Conservation (phyloP, 1,140 invertebrate genomes). For the Drosophila pseudoobscura region DNA sequence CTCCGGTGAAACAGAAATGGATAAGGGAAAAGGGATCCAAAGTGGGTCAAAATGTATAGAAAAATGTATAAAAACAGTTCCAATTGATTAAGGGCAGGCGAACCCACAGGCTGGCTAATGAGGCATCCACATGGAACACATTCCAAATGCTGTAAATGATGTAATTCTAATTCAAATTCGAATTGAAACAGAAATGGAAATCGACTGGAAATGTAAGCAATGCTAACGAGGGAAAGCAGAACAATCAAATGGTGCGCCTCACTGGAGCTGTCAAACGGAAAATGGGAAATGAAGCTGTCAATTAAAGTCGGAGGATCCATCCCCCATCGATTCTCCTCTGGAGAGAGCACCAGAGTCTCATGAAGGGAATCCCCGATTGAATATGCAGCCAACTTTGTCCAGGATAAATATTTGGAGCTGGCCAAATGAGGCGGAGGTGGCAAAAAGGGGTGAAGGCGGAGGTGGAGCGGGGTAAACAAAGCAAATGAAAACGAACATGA, state of each 20-base stretch:
- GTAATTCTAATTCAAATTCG: slow-evolving; percentile 10
- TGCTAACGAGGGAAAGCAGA: slow-evolving; percentile 12
- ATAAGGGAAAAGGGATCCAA: background rate
- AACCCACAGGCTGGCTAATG: slow-evolving; percentile 28
- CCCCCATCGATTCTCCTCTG: background rate
- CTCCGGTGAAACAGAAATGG: background rate
- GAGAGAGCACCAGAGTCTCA: background rate
- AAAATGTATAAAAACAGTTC: slow-evolving; percentile 5
- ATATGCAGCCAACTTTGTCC: slow-evolving; percentile 15
- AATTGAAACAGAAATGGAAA: background rate
- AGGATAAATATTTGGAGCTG: slow-evolving; percentile 31
- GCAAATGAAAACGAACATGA: slow-evolving; percentile 41
- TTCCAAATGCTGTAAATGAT: slow-evolving; percentile 19
- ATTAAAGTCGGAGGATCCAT: slow-evolving; percentile 6
- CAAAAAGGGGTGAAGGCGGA: slow-evolving; percentile 10
- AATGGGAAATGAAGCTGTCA: slow-evolving; percentile 21
- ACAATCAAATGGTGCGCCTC: slow-evolving; percentile 25
- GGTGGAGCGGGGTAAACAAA: slow-evolving; percentile 11
- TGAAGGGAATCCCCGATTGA: background rate
- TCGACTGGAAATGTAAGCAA: slow-evolving; percentile 20
- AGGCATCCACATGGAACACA: slow-evolving; percentile 34
- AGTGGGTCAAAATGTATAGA: background rate
- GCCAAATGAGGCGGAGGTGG: slow-evolving; percentile 25
- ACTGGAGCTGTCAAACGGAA: slow-evolving; percentile 12
- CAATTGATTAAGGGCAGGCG: background rate